A percentile compares a stretch with the other conserved stretches of the same genome.
Conservation (phyloP, 2,797 vertebrate genomes). For the Amphiprion clarkii region DNA sequence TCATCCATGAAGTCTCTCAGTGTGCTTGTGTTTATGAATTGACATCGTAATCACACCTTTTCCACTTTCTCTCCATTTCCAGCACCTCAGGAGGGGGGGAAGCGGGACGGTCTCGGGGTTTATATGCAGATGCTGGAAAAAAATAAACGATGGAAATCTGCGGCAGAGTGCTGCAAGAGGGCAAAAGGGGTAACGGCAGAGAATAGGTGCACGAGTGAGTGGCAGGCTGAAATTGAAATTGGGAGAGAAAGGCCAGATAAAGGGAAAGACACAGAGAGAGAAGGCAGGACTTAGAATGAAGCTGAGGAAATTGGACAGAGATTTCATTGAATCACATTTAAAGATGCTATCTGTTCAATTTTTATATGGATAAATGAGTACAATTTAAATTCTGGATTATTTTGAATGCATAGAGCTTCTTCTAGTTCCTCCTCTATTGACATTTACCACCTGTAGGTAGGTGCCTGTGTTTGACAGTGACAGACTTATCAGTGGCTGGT, state of each 20-base stretch:
- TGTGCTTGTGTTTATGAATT: constrained; percentile 66
- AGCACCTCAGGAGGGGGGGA: constrained; percentile 22
- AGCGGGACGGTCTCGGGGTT: constrained; percentile 11
- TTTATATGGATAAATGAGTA: constrained; percentile 62
- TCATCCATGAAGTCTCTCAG: constrained; percentile 68
- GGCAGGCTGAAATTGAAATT: constrained; percentile 70
- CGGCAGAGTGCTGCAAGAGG: constrained; percentile 38
- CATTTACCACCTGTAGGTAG: constrained; percentile 38
- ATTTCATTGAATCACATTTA: constrained; percentile 58
- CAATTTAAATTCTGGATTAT: constrained; percentile 19
- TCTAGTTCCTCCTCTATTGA: constrained; percentile 21
- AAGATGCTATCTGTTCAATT: constrained; percentile 61
- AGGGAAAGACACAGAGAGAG: constrained; percentile 3
- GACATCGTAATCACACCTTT: constrained; percentile 73
- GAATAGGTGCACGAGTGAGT: constrained; percentile 58
- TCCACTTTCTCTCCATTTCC: constrained; percentile 62
- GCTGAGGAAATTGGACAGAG: constrained; percentile 45
- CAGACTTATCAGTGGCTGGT: constrained; percentile 8
- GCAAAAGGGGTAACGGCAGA: constrained; percentile 25
- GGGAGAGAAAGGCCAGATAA: constrained; percentile 35
- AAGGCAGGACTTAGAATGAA: constrained; percentile 7
- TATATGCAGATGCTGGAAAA: constrained; percentile 56
- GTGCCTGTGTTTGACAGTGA: constrained; percentile 19
- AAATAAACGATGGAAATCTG: constrained; percentile 59
- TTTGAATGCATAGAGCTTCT: constrained; percentile 38